Evolutionary conservation across 2,888 invertebrate genomes (phyloP).

Genomic region (Ptycholaimellus sp.): DNA sequence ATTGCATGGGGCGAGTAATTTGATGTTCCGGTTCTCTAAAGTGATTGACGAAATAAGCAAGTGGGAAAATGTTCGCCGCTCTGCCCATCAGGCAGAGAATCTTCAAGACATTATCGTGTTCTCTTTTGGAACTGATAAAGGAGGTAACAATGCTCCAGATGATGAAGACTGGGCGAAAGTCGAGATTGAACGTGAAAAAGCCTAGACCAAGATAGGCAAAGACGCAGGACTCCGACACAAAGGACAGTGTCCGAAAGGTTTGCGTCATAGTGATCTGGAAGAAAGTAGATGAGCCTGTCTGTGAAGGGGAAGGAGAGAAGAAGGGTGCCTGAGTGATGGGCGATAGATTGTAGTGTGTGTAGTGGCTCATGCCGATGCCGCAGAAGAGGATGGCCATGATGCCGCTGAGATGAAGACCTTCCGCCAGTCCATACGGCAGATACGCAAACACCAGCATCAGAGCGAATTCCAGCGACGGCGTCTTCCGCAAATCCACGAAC

Average conservation of each 20-base stretch:
- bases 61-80: conserved; percentile 84
- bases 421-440: conserved; percentile 87
- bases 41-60: conserved; percentile 71
- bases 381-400: conserved; percentile 98
- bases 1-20: conserved; percentile 92
- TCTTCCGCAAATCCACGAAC: conserved; percentile 79
- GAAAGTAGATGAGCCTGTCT: too few species aligned
- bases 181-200: conserved; percentile 73
- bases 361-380: conserved; percentile 98
- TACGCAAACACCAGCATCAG: conserved; percentile 96
- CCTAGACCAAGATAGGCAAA: conserved; percentile 90
- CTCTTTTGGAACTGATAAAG: conserved; percentile 2
- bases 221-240: conserved; percentile 80
- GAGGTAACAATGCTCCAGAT: conserved; percentile 58
- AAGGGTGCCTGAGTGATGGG: conserved; percentile 94
- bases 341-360: conserved; percentile 89
- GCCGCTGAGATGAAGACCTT: conserved; percentile 77
- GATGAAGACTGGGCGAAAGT: conserved; percentile 62
- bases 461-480: conserved; percentile 90
- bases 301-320: too few species aligned
- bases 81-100: conserved; percentile 66
- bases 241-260: conserved; percentile 83
- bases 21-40: conserved; percentile 68
- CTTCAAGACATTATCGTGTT: conserved; percentile 16
- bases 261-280: conserved; percentile 99